Percentiles rank a stretch among this genome's conserved stretches.
Evolutionary conservation across 2,797 vertebrate species (phyloP).

Genomic region (Oreochromis mossambicus): DNA sequence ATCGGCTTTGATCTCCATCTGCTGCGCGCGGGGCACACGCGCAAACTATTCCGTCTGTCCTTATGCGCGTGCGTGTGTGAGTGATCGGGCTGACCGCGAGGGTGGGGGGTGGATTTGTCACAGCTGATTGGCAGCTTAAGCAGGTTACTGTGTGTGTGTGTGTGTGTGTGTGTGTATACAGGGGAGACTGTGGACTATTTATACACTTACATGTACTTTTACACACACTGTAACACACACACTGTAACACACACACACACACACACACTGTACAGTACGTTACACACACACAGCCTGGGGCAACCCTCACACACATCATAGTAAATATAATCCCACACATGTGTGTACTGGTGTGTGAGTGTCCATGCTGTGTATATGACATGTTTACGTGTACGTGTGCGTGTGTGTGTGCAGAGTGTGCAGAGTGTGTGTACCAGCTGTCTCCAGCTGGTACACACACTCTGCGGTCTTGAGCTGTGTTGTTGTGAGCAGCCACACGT

Average conservation of each 20-base stretch:
- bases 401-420: no score
- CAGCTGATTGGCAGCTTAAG: conserved; percentile 49
- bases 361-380: not conserved
- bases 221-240: not conserved
- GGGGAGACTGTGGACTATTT: conserved; percentile 51
- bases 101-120: conserved; percentile 1
- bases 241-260: not conserved
- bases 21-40: not conserved
- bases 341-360: not conserved
- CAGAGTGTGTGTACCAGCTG: not conserved
- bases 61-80: not conserved
- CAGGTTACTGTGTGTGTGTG: conserved; percentile 42
- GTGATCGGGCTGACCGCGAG: conserved; percentile 15
- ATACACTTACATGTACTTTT: conserved; percentile 50
- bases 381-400: not conserved
- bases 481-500: not conserved
- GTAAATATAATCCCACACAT: not conserved
- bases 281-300: not conserved
- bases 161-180: not conserved
- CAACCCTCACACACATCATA: not conserved
- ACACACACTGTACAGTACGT: not conserved
- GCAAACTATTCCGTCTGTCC: not conserved
- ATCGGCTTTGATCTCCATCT: not conserved
- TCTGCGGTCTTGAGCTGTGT: not conserved
- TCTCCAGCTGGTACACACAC: not conserved